These are phyloP conservation scores for Notodonta ziczac DNA, from an alignment of 2,888 invertebrate species.

Conservation along the genomic window DNA sequence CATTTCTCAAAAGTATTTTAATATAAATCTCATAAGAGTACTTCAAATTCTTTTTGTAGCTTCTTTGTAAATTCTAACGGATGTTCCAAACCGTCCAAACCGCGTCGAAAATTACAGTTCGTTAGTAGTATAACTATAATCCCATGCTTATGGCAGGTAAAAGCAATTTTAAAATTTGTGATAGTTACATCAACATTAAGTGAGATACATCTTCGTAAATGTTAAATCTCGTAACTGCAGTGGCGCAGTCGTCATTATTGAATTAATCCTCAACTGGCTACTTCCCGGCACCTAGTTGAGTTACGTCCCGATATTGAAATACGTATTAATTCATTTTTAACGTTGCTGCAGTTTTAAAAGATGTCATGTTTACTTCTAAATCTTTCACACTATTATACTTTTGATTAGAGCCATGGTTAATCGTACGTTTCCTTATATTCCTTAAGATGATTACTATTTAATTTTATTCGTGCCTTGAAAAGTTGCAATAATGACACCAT, in stretches of 20 bases:
- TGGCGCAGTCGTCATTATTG: conserved; percentile 41
- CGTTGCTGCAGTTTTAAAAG: no score
- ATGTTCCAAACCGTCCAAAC: not conserved
- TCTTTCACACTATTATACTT: not conserved
- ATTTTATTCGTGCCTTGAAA: conserved; percentile 5
- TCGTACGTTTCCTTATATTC: not conserved
- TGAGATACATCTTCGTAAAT: not conserved
- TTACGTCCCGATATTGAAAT: no score
- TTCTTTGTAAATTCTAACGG: not conserved
- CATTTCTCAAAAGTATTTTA: not conserved
- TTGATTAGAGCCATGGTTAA: not conserved
- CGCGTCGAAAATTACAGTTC: not conserved
- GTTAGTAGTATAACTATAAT: not conserved
- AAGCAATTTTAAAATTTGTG: not conserved
- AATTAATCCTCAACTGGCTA: conserved; percentile 54
- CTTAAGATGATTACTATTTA: not conserved
- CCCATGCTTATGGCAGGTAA: not conserved
- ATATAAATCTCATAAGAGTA: not conserved
- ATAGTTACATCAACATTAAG: not conserved
- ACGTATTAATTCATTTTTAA: no score
- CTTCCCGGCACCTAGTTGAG: conserved; percentile 42
- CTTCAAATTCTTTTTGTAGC: not conserved
- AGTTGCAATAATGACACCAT: conserved; percentile 1
- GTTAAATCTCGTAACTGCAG: conserved; percentile 15
- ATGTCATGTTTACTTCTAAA: no score